Evolutionary conservation across 2,113 vertebrate genomes (phyloP).

Genomic region (Plecotus auritus): DNA sequence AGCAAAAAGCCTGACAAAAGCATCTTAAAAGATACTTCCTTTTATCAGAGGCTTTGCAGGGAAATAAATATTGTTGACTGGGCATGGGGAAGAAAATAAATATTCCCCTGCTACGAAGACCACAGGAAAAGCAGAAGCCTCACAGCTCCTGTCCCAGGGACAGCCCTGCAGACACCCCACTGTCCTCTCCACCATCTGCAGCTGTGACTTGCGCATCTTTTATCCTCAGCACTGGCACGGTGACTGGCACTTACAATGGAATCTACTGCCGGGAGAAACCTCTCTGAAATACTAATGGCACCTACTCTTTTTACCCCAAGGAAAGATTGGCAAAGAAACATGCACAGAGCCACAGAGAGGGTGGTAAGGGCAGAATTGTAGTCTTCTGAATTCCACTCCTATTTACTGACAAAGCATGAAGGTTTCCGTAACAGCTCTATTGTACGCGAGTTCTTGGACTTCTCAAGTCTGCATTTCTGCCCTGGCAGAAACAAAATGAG

Average conservation of each 20-base stretch:
- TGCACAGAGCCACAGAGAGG: not conserved
- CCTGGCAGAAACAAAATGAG: constrained; percentile 67
- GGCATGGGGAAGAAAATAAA: not conserved
- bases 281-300: not conserved
- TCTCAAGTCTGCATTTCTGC: constrained; percentile 1
- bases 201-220: not conserved
- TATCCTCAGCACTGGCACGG: not conserved
- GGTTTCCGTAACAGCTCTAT: constrained; percentile 32
- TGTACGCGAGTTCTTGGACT: not conserved
- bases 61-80: constrained; percentile 37
- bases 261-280: not conserved
- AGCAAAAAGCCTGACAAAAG: constrained; percentile 38
- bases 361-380: not conserved
- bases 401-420: not conserved
- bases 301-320: not conserved
- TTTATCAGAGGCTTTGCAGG: not conserved
- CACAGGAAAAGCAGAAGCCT: not conserved
- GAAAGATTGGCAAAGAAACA: not conserved
- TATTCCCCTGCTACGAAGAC: not conserved
- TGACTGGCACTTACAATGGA: not conserved
- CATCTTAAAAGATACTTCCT: constrained; percentile 44
- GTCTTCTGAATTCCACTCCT: constrained; percentile 6
- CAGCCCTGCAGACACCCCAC: not conserved
- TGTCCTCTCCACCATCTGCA: not conserved
- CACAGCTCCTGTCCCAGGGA: not conserved